Evolutionary conservation across 2,888 invertebrate species (phyloP).

Genomic region (Archips xylosteana): DNA sequence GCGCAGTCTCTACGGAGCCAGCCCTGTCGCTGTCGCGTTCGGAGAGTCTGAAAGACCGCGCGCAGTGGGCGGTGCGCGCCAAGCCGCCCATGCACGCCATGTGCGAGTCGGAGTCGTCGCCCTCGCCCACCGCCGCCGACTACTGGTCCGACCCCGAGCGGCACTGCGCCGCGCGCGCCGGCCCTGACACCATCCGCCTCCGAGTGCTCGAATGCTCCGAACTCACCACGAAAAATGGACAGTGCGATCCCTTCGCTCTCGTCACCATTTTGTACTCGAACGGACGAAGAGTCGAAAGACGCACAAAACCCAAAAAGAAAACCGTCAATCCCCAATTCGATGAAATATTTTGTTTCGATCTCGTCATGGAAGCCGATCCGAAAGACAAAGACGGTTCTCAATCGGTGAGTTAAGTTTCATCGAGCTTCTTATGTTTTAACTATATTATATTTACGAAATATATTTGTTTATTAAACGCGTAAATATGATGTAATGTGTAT

Average conservation of each 20-base stretch:
- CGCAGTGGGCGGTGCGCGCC: conserved; percentile 71
- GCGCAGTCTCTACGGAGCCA: conserved; percentile 74
- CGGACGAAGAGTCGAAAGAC: conserved; percentile 91
- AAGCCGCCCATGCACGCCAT: conserved; percentile 79
- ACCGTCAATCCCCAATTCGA: conserved; percentile 95
- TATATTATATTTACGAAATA: neutral
- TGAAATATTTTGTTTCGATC: conserved; percentile 93
- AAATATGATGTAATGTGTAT: neutral
- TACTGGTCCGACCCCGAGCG: conserved; percentile 83
- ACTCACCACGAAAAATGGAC: conserved; percentile 94
- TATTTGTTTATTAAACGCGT: neutral
- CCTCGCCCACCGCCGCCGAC: conserved; percentile 79
- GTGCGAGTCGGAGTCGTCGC: conserved; percentile 72
- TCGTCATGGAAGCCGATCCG: conserved; percentile 85
- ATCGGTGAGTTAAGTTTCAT: conserved; percentile 70
- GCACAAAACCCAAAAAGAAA: conserved; percentile 95
- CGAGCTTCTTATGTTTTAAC: neutral
- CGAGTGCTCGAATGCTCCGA: conserved; percentile 94
- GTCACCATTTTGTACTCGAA: conserved; percentile 93
- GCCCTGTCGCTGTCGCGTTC: conserved; percentile 76
- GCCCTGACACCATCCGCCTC: conserved; percentile 83
- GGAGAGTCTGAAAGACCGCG: conserved; percentile 79
- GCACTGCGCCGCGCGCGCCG: conserved; percentile 77
- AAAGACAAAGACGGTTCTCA: conserved; percentile 84
- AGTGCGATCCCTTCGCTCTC: conserved; percentile 96